phyloP scores from a whole-genome alignment of 2,888 invertebrate species.

The Microplitis deprimator region DNA sequence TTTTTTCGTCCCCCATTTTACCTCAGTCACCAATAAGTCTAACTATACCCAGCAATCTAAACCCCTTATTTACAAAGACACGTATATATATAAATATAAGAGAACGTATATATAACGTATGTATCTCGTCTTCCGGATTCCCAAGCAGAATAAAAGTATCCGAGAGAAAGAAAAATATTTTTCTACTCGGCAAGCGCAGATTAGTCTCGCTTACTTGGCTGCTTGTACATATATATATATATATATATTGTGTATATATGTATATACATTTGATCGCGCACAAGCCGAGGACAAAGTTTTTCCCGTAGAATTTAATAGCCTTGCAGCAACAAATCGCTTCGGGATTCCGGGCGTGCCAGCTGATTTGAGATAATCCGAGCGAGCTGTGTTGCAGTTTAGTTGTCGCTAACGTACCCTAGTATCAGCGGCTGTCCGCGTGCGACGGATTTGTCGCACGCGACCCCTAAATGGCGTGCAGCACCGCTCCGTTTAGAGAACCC shows the following conservation, averaged over 20 bases:
- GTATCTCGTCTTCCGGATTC: slow-evolving; percentile 29
- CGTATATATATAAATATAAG: too few relatives aligned
- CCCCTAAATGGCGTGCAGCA: slow-evolving; percentile 63
- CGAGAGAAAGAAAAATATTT: slow-evolving; percentile 21
- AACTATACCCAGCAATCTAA: neutral
- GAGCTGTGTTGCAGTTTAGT: slow-evolving; percentile 14
- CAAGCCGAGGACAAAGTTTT: slow-evolving; percentile 27
- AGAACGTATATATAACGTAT: too few relatives aligned
- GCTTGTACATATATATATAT: neutral
- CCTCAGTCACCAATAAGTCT: neutral
- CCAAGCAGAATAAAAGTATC: neutral
- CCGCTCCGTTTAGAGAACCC: slow-evolving; percentile 35
- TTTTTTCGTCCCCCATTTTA: neutral
- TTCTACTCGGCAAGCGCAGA: too few relatives aligned
- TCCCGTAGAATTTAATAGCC: slow-evolving; percentile 55
- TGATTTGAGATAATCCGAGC: slow-evolving; percentile 66
- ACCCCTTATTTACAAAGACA: too few relatives aligned
- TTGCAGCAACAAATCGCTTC: slow-evolving; percentile 63
- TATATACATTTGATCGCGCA: neutral
- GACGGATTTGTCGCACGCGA: slow-evolving; percentile 66
- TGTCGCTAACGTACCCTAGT: too few relatives aligned
- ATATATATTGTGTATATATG: neutral
- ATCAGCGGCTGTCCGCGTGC: slow-evolving; percentile 44
- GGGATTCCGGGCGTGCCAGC: slow-evolving; percentile 66
- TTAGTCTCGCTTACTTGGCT: neutral